phyloP scores from a whole-genome alignment of 2,888 invertebrate genomes.

The Amiota communis region DNA sequence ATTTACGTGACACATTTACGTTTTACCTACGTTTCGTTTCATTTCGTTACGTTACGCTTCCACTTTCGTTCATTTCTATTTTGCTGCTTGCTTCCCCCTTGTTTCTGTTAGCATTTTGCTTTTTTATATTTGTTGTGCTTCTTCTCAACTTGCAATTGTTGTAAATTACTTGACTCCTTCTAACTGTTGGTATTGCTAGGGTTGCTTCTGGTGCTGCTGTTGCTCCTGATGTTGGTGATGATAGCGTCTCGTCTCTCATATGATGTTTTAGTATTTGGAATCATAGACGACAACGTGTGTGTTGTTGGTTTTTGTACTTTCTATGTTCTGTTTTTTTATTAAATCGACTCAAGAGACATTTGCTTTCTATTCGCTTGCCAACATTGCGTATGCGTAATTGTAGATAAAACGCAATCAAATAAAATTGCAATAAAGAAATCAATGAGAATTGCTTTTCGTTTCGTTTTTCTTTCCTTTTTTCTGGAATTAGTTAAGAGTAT shows the following conservation, averaged over 20 bases:
- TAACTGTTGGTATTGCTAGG: slow-evolving; percentile 31
- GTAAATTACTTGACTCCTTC: slow-evolving; percentile 21
- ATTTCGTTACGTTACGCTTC: slow-evolving; percentile 25
- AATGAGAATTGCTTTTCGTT: slow-evolving; percentile 52
- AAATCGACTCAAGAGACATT: too few relatives aligned
- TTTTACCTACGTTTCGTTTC: slow-evolving; percentile 57
- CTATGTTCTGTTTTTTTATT: not conserved
- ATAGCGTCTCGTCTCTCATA: slow-evolving; percentile 37
- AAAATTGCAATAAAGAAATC: slow-evolving; percentile 67
- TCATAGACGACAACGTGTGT: not conserved
- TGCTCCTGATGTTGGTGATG: slow-evolving; percentile 52
- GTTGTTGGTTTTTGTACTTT: not conserved
- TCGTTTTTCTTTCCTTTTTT: not conserved
- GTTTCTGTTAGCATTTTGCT: not conserved
- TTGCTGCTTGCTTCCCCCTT: not conserved
- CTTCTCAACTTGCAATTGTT: slow-evolving; percentile 13
- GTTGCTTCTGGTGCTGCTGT: slow-evolving; percentile 41
- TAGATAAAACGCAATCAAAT: slow-evolving; percentile 61
- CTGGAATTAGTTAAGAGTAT: slow-evolving; percentile 10
- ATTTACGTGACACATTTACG: slow-evolving; percentile 67
- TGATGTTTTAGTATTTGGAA: slow-evolving; percentile 1
- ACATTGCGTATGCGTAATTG: slow-evolving; percentile 64
- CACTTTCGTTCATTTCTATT: too few relatives aligned
- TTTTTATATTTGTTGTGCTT: not conserved
- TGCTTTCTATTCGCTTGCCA: slow-evolving; percentile 25